Conservation (phyloP, 2,888 invertebrate genomes). For the Catocala sponsa region DNA sequence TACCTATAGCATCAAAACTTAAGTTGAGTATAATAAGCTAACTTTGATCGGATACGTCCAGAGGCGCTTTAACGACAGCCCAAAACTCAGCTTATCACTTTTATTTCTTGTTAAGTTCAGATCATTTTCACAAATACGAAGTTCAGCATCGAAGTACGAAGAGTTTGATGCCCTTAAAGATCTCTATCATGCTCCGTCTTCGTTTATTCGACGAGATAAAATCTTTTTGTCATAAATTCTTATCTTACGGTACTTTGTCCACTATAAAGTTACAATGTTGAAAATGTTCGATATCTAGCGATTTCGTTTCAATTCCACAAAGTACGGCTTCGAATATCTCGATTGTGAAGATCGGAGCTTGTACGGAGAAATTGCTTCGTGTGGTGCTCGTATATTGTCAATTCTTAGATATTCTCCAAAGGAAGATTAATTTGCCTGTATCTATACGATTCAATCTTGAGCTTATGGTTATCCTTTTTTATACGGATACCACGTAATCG, state of each 20-base stretch:
- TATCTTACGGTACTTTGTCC: conserved; percentile 44
- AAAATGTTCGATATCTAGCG: conserved; percentile 38
- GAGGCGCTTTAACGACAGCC: conserved; percentile 4
- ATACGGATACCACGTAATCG: conserved; percentile 20
- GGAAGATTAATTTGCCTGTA: conserved; percentile 17
- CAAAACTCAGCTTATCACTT: neutral
- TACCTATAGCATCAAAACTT: no score
- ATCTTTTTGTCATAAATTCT: conserved; percentile 44
- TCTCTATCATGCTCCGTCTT: conserved; percentile 31
- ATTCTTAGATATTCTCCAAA: conserved; percentile 1
- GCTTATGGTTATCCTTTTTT: conserved; percentile 19
- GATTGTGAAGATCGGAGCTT: conserved; percentile 7
- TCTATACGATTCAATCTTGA: conserved; percentile 19
- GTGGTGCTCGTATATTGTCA: conserved; percentile 3
- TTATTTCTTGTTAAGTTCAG: conserved; percentile 11
- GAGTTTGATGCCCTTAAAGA: conserved; percentile 34
- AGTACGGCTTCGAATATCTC: conserved; percentile 6
- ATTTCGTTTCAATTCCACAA: conserved; percentile 24
- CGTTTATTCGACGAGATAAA: conserved; percentile 39
- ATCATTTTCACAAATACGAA: conserved; percentile 20
- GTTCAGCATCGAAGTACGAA: conserved; percentile 22
- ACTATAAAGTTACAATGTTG: conserved; percentile 37
- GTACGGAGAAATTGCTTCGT: conserved; percentile 13
- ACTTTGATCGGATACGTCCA: neutral
- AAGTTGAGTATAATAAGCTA: neutral